phyloP scores from a whole-genome alignment of 2,797 vertebrate genomes.

The Aldrovandia affinis region DNA sequence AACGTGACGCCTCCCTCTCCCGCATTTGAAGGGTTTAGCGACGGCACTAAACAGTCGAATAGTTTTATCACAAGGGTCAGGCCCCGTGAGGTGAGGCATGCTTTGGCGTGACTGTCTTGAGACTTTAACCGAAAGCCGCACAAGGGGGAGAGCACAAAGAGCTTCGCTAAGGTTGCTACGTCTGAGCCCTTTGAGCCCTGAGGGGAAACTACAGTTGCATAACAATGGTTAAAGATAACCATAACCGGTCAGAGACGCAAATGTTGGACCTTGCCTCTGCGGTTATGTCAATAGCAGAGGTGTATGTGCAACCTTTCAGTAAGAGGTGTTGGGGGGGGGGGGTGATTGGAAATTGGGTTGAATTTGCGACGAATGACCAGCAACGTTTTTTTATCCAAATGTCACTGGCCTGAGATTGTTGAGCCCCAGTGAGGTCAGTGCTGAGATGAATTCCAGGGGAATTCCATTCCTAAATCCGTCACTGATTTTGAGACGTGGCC shows the following conservation, averaged over 20 bases:
- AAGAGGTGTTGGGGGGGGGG: not conserved
- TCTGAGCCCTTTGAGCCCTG: not conserved
- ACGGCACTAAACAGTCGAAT: not conserved
- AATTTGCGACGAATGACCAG: not conserved
- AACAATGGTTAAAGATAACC: not conserved
- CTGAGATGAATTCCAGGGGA: not conserved
- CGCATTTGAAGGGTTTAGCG: not conserved
- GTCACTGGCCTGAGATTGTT: not conserved
- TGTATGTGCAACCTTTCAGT: not conserved
- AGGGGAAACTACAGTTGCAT: not conserved
- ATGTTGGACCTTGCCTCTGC: too few relatives aligned
- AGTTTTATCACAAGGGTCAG: not conserved
- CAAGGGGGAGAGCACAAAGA: not conserved
- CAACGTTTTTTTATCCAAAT: not conserved
- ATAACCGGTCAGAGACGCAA: not conserved
- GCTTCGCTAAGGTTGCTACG: not conserved
- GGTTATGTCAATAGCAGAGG: not conserved
- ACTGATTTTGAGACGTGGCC: not conserved
- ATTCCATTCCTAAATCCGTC: not conserved
- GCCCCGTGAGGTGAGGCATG: not conserved
- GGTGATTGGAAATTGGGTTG: not conserved
- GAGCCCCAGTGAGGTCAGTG: not conserved
- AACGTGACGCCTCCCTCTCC: not conserved
- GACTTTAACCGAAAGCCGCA: not conserved
- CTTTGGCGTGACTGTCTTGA: not conserved